Evolutionary conservation across 2,113 vertebrate genomes (phyloP).

Genomic region (Pygoscelis adeliae): DNA sequence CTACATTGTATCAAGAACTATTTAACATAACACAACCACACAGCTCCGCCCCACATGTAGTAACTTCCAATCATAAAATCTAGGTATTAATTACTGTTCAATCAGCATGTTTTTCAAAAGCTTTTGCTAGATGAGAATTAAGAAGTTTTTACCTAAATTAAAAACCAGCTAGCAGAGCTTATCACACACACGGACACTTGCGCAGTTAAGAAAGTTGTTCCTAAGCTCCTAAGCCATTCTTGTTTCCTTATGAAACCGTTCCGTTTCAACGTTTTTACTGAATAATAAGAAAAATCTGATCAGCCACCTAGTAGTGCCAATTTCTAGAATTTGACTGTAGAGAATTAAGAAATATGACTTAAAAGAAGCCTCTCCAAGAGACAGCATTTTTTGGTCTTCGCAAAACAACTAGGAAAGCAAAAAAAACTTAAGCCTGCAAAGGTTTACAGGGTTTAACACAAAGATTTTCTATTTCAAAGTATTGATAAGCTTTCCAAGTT

Average conservation of each 20-base stretch:
- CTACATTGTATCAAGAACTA: rapidly evolving
- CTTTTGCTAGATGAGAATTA: background rate
- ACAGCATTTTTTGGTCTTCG: background rate
- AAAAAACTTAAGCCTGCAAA: background rate
- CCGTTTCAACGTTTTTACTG: background rate
- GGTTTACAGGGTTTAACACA: background rate
- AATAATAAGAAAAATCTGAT: background rate
- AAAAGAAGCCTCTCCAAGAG: background rate
- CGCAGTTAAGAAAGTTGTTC: background rate
- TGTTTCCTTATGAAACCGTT: background rate
- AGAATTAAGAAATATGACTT: background rate
- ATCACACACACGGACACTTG: background rate
- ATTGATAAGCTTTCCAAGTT: background rate
- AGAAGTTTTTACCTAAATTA: background rate
- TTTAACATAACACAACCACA: background rate
- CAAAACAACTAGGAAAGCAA: background rate
- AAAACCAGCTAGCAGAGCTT: background rate
- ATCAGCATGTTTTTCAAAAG: background rate
- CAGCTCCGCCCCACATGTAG: background rate
- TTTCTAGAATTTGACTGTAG: background rate
- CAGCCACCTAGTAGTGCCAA: background rate
- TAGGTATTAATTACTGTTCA: background rate
- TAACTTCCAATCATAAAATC: background rate
- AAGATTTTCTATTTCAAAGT: background rate
- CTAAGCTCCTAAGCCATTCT: background rate